Evolutionary conservation across 2,113 vertebrate genomes (phyloP), one percentile per base, ranked within the genome.

Genomic region (Chrysochloris asiatica): DNA sequence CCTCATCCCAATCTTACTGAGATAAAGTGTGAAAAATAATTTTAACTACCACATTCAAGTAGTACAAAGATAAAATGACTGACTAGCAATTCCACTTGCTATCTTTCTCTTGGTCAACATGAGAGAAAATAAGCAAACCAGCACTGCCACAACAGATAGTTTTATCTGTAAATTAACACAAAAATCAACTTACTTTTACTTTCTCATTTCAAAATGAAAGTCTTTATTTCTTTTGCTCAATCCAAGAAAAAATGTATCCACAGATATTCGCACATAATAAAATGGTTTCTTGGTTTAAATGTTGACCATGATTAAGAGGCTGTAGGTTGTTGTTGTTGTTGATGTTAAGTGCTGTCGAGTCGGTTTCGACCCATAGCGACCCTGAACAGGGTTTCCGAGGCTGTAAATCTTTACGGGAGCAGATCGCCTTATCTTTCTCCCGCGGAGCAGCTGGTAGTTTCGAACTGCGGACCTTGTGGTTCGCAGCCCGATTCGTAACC

Each of bases 11-110:
- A 48, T 92, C 92, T 93, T 95, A 95, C 90, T 2, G 26, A 97
- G 92, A 95, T 90, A 93, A 96, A 96, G 78, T 93, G 90, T 81
- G 90, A 92, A 78, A 96, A 97, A 96, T 50, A 97, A 91, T 80
- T 76, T 92, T 95, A 96, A 93, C 92, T 95, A 69, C 43, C 84
- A 95, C 61, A 80, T 94, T 78, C 83, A 94, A 69, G 95, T 93
- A 26, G 14, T 93, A 94, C 73, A 86, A 95, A 94, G 86, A 47
- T 90, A 82, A 82, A 94, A 93, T 87, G 90, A 86, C 36, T 73
- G 59, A 28, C 71, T 75, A 52, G n/a, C 16, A 76, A 86, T 65
- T 86, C 24, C 72, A 61, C 0, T 1, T 56, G 72, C 43, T 72
- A 86, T 56, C 33, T 50, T 84, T 93, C 69, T 92, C 12, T 43